Evolutionary conservation across 2,797 vertebrate species (phyloP).

Genomic region (Hirundo rustica): DNA sequence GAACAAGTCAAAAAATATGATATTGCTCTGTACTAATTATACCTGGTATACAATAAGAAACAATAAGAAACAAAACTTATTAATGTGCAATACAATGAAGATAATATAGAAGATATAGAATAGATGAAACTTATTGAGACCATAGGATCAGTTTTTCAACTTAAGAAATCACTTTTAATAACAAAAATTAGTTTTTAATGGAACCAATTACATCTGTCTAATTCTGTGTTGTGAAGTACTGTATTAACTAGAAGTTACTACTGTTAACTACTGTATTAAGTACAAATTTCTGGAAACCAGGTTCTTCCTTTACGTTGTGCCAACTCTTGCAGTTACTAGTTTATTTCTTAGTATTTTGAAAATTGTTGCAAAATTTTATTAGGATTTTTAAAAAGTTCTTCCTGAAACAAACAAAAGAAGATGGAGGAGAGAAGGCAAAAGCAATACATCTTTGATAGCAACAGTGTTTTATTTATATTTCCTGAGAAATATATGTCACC

Average conservation of each 20-base stretch:
- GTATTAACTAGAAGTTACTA: background rate
- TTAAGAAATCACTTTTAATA: background rate
- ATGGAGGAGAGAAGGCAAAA: background rate
- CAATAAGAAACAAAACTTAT: background rate
- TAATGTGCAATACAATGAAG: background rate
- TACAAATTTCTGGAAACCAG: background rate
- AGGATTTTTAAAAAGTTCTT: background rate
- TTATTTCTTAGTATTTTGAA: background rate
- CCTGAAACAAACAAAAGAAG: background rate
- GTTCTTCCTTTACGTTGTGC: background rate
- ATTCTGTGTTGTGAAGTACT: background rate
- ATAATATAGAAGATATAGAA: background rate
- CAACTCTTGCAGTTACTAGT: background rate
- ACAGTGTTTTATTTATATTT: background rate
- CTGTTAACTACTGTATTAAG: background rate
- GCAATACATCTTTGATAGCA: background rate
- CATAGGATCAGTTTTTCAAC: background rate
- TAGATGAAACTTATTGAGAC: background rate
- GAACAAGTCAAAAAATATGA: background rate
- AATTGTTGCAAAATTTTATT: background rate
- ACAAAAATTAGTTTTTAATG: background rate
- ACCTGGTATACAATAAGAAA: background rate
- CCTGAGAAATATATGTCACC: background rate
- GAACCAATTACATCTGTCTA: background rate
- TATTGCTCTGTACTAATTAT: background rate